A percentile compares a stretch with the other conserved stretches of the same genome.
Conservation (phyloP, 2,888 invertebrate species). For the Sminthurinus aureus region DNA sequence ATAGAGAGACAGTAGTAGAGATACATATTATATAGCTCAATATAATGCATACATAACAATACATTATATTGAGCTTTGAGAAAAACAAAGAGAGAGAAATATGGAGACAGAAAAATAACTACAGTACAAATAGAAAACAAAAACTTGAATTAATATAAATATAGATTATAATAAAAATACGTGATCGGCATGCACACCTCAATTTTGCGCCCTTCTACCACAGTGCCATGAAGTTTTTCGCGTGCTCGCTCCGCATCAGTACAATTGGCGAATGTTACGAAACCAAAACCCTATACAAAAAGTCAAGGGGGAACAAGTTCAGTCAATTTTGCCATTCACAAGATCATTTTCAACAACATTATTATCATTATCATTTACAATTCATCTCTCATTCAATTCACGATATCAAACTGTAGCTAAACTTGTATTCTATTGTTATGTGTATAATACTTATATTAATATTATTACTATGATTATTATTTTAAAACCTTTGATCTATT, state of each 20-base stretch:
- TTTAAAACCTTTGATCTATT: too few relatives aligned
- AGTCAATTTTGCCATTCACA: conserved; percentile 44
- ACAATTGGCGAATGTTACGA: conserved; percentile 99
- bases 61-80: too few relatives aligned
- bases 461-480: neutral
- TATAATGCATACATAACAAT: too few relatives aligned
- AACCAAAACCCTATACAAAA: conserved; percentile 99
- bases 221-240: conserved; percentile 99
- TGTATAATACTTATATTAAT: neutral
- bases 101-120: conserved; percentile 2
- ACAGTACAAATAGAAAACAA: conserved; percentile 2
- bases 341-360: conserved; percentile 23
- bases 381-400: conserved; percentile 6
- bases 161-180: conserved; percentile 36
- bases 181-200: conserved; percentile 91
- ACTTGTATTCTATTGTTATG: neutral
- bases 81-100: conserved; percentile 6
- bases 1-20: neutral
- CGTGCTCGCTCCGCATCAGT: conserved; percentile 99
- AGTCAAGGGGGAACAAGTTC: conserved; percentile 57
- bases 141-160: conserved; percentile 16
- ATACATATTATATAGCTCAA: too few relatives aligned
- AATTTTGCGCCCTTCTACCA: conserved; percentile 99
- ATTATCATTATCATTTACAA: conserved; percentile 32
- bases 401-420: neutral